phyloP scores from a whole-genome alignment of 2,888 invertebrate genomes.

The Cryptocheilus praepositus region DNA sequence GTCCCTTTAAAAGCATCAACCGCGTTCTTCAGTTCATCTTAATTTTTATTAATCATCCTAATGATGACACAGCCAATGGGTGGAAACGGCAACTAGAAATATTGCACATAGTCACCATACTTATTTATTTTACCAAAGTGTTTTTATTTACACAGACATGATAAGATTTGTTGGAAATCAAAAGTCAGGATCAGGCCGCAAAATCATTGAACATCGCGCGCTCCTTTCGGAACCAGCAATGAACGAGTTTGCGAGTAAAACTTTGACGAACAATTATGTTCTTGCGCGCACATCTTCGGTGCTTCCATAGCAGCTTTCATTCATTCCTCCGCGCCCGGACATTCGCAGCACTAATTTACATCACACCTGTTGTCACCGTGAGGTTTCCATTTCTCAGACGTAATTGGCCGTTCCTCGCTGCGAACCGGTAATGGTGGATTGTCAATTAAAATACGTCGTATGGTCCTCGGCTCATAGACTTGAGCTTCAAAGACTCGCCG shows the following conservation, averaged over 20 bases:
- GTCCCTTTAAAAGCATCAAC: too few species aligned
- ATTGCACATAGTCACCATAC: too few species aligned
- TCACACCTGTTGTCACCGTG: constrained; percentile 58
- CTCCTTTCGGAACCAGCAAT: constrained; percentile 49
- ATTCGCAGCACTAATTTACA: constrained; percentile 60
- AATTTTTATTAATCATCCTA: too few species aligned
- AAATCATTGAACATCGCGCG: constrained; percentile 13
- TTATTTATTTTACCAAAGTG: too few species aligned
- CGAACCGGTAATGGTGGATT: constrained; percentile 49
- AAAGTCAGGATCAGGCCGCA: too few species aligned
- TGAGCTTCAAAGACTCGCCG: constrained; percentile 49
- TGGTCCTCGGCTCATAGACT: constrained; percentile 32
- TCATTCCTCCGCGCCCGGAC: constrained; percentile 13
- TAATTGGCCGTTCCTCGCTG: constrained; percentile 60
- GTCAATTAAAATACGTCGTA: constrained; percentile 55
- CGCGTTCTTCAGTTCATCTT: too few species aligned
- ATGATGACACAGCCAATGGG: too few species aligned
- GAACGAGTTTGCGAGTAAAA: too few species aligned
- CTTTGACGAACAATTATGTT: constrained; percentile 31
- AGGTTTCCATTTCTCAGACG: constrained; percentile 56
- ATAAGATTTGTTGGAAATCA: too few species aligned
- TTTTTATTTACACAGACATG: too few species aligned
- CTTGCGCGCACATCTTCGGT: constrained; percentile 39
- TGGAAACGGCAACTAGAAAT: too few species aligned
- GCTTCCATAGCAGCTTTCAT: constrained; percentile 31